These are phyloP conservation scores for Rhabdomys dilectus DNA, from an alignment of 2,113 vertebrate genomes.

Conservation along the genomic window DNA sequence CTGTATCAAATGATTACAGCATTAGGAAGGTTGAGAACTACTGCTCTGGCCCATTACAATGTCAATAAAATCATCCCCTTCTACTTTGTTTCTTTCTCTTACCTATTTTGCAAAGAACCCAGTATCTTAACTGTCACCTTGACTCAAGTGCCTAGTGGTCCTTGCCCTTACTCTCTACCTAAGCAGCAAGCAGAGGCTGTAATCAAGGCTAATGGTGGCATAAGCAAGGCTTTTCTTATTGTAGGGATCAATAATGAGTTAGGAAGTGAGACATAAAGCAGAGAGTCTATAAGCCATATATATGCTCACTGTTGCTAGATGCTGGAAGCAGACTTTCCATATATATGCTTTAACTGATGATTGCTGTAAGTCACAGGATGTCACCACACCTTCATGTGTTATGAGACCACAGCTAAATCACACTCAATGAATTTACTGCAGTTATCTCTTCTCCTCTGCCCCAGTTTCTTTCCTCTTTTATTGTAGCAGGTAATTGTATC, in stretches of 20 bases:
- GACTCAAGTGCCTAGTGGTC: neutral
- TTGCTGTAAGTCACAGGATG: neutral
- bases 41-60: neutral
- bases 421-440: neutral
- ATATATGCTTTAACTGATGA: neutral
- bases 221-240: neutral
- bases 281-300: neutral
- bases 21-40: too few species aligned
- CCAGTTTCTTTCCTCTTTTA: slow-evolving; percentile 9
- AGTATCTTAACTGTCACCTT: neutral
- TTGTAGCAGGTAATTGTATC: neutral
- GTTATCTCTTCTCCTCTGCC: neutral
- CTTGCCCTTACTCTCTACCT: neutral
- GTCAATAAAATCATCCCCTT: neutral
- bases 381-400: neutral
- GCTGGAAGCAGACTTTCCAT: neutral
- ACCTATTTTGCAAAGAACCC: neutral
- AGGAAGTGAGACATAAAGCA: neutral
- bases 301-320: neutral
- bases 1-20: neutral
- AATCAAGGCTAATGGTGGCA: neutral
- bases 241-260: neutral
- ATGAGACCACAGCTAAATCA: neutral
- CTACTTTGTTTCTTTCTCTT: slow-evolving; percentile 1
- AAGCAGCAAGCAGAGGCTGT: neutral